A percentile compares a stretch with the other conserved stretches of the same genome.
Evolutionary conservation across 2,888 invertebrate genomes (phyloP).

Genomic region (Harpalus rufipes): DNA sequence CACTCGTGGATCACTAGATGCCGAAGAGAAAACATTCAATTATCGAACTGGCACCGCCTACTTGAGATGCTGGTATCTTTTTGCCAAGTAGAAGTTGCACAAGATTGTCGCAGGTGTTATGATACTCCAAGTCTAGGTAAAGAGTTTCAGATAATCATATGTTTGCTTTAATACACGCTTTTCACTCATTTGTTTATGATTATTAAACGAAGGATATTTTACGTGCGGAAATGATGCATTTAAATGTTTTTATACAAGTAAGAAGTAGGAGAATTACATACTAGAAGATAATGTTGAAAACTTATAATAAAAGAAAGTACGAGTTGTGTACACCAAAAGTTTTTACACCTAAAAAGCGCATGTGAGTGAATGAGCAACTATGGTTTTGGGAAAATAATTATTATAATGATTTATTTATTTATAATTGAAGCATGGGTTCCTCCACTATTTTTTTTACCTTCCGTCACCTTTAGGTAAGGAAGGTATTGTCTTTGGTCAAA

Average conservation of each 20-base stretch:
- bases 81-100: not conserved
- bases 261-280: not conserved
- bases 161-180: conserved; percentile 31
- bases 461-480: too few relatives aligned
- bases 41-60: conserved; percentile 42
- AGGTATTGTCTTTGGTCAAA: too few relatives aligned
- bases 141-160: conserved; percentile 20
- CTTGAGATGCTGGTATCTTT: conserved; percentile 24
- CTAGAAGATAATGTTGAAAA: not conserved
- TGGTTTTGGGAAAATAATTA: too few relatives aligned
- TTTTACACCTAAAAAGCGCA: too few relatives aligned
- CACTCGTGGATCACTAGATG: conserved; percentile 33
- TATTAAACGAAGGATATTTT: conserved; percentile 2
- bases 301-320: not conserved
- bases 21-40: conserved; percentile 54
- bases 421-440: too few relatives aligned
- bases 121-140: not conserved
- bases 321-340: too few relatives aligned
- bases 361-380: too few relatives aligned
- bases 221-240: not conserved
- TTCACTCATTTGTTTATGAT: conserved; percentile 22
- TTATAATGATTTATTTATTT: too few relatives aligned
- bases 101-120: conserved; percentile 40
- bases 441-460: too few relatives aligned
- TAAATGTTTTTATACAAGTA: not conserved